Percentiles rank a stretch among this genome's conserved stretches.
Evolutionary conservation across 2,113 vertebrate genomes (phyloP).

Genomic region (Petaurus breviceps): DNA sequence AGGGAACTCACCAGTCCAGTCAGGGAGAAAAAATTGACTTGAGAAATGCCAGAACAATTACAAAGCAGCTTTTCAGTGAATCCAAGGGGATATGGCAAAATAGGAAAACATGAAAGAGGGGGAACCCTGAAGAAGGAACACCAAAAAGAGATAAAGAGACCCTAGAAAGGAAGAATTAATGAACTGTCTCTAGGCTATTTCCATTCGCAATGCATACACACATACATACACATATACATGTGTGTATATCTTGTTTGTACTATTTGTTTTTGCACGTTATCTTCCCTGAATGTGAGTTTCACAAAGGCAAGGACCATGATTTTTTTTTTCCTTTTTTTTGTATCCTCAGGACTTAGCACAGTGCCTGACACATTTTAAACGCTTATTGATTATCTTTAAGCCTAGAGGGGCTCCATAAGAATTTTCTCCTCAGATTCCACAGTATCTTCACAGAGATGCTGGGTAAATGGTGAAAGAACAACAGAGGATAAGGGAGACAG

Average conservation of each 20-base stretch:
- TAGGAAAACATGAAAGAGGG: neutral
- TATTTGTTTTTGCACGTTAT: neutral
- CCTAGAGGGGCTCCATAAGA: neutral
- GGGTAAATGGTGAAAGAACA: neutral
- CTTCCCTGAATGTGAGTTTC: neutral
- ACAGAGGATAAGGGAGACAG: conserved; percentile 36
- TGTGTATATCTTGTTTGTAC: neutral
- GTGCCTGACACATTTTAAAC: neutral
- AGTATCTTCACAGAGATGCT: neutral
- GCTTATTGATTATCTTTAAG: neutral
- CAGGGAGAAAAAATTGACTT: neutral
- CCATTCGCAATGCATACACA: neutral
- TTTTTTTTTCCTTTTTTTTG: neutral
- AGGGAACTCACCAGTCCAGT: neutral
- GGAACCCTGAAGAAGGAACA: neutral
- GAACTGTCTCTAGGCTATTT: neutral
- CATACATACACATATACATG: neutral
- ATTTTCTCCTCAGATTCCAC: neutral
- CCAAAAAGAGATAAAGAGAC: neutral
- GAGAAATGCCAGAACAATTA: neutral
- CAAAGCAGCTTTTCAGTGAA: neutral
- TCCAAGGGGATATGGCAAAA: neutral
- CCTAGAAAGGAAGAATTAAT: neutral
- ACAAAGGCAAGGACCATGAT: neutral
- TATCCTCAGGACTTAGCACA: neutral